Base-by-base conservation (phyloP, 2,888 invertebrate species). In the Anoplius nigerrimus region DNA sequence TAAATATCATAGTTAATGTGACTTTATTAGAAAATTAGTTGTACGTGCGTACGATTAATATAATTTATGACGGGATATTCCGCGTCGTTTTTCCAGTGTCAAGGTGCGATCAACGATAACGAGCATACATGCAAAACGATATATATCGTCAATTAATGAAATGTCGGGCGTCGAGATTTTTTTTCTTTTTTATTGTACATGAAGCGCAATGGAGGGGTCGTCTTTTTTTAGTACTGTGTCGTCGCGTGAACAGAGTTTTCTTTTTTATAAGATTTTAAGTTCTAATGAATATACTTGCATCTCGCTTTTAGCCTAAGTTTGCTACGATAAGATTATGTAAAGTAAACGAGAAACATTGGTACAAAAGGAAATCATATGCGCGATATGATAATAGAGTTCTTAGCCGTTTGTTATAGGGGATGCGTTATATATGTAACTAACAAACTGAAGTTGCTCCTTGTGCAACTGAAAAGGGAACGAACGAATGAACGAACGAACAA, bases 231-330 rank as follows among this genome's bases (percentile, higher is more conserved):
- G 11, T 42, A 21, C 1, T 45, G 15, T 20, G 42, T 43, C 45
- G 20, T 46, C n/a, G 53, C 22, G 22, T 58, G 21, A 42, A 54
- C 66, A 18, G 34, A 34, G 34, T 24, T 53, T 55, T 48, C n/a
- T n/a, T 24, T 34, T 34, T 34, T 34, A 34, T 34, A 34, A 1
- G 34, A 34, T 34, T 34, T 34, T 34, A 34, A 34, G 34, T 34
- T 34, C 11, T 34, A 34, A 11, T 13, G 34, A 34, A 13, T 34
- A 34, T 34, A 34, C 34, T 13, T 6, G 34, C 11, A 34, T 34
- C 34, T 34, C 34, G 34, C 34, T 54, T 64, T 71, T 69, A 66
- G 45, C 51, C 45, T 60, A 66, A 63, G 27, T 70, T 66, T 43
- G 56, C 51, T 51, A 62, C 54, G 58, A 69, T 66, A 20, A 24